These are phyloP conservation scores for Vidua macroura DNA, from an alignment of 2,113 vertebrate genomes.

Conservation along the genomic window DNA sequence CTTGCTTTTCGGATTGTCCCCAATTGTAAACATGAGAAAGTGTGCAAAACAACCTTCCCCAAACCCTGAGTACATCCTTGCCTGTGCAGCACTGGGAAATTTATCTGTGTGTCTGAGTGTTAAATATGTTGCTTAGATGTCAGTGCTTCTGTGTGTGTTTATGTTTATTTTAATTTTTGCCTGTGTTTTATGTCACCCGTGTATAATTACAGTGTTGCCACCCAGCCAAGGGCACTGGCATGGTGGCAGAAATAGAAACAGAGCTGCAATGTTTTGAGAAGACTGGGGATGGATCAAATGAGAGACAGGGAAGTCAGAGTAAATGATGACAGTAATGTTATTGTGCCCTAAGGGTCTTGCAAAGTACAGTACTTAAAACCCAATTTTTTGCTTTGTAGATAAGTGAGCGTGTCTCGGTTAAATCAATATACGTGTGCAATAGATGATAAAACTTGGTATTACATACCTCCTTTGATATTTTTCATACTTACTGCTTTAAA, in stretches of 20 bases:
- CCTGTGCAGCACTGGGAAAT: not conserved
- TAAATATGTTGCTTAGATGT: not conserved
- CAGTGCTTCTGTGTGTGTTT: not conserved
- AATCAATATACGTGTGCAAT: slow-evolving; percentile 31
- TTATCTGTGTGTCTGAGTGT: not conserved
- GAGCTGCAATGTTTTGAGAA: not conserved
- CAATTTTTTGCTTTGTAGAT: slow-evolving; percentile 64
- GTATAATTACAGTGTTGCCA: not conserved
- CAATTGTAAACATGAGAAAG: not conserved
- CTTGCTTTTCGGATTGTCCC: not conserved
- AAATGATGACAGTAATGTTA: slow-evolving; percentile 53
- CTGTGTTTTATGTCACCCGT: not conserved
- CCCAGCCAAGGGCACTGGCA: not conserved
- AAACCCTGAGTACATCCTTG: not conserved
- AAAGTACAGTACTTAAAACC: slow-evolving; percentile 55
- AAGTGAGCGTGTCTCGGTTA: slow-evolving; percentile 38
- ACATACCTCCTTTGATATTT: slow-evolving; percentile 40
- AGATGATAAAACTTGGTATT: slow-evolving; percentile 50
- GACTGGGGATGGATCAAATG: not conserved
- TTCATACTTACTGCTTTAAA: slow-evolving; percentile 39
- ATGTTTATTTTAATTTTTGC: not conserved
- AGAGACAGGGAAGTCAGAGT: not conserved
- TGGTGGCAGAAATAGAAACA: not conserved
- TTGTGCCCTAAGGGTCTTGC: slow-evolving; percentile 51
- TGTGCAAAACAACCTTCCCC: not conserved